Percentiles rank a stretch among this genome's conserved stretches.
Evolutionary conservation across 2,888 invertebrate species (phyloP).

Genomic region (Stictocephala bisonia): DNA sequence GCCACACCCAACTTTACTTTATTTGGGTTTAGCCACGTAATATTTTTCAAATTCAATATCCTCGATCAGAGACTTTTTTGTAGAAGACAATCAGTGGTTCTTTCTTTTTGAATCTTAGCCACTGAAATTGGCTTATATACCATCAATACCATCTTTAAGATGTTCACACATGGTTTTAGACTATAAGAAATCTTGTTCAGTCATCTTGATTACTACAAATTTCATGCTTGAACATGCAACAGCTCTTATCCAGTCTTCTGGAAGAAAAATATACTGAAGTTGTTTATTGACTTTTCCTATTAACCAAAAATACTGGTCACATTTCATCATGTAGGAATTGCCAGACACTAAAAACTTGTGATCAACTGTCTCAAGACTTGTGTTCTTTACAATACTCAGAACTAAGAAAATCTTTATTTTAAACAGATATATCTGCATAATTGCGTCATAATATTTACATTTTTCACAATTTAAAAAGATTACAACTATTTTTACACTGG

Average conservation of each 20-base stretch:
- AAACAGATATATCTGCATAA: no score
- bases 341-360: slow-evolving; percentile 54
- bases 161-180: slow-evolving; percentile 22
- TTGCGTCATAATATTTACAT: no score
- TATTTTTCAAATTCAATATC: not conserved
- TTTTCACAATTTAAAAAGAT: no score
- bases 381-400: slow-evolving; percentile 52
- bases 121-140: slow-evolving; percentile 42
- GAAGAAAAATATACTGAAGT: slow-evolving; percentile 30
- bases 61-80: slow-evolving; percentile 32
- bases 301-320: slow-evolving; percentile 52
- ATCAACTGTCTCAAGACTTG: slow-evolving; percentile 47
- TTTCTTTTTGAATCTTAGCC: slow-evolving; percentile 35
- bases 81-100: slow-evolving; percentile 30
- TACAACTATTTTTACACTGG: no score
- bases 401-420: no score
- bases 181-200: slow-evolving; percentile 30
- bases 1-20: slow-evolving; percentile 8
- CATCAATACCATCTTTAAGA: slow-evolving; percentile 20
- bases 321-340: slow-evolving; percentile 52
- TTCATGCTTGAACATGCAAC: slow-evolving; percentile 9
- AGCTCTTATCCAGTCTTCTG: slow-evolving; percentile 30
- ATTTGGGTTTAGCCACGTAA: slow-evolving; percentile 12
- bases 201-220: slow-evolving; percentile 32
- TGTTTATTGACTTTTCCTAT: slow-evolving; percentile 53